phyloP scores from a whole-genome alignment of 2,888 invertebrate genomes.

The Trachelus iudaicus region DNA sequence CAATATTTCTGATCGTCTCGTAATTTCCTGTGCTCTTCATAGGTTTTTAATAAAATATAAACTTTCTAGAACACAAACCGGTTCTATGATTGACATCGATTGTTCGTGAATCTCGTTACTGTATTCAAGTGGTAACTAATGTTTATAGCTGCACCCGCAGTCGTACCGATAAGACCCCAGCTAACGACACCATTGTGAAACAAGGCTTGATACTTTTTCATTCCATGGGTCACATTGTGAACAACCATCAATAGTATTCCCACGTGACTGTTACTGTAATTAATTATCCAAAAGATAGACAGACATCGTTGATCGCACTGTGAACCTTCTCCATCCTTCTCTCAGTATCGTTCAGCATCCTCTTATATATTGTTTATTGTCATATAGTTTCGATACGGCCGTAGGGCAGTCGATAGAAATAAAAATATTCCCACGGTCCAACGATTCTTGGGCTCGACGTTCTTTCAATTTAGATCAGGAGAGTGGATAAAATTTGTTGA shows the following conservation, averaged over 20 bases:
- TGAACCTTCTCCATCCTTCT: background rate
- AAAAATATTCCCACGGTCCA: conserved; percentile 2
- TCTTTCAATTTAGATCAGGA: background rate
- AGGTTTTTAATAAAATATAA: background rate
- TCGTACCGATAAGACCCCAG: background rate
- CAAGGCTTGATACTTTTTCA: background rate
- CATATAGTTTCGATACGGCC: conserved; percentile 12
- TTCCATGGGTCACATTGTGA: background rate
- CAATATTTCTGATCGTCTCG: background rate
- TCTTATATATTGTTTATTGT: background rate
- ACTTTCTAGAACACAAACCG: background rate
- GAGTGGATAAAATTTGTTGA: background rate
- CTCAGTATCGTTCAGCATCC: background rate
- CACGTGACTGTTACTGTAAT: background rate
- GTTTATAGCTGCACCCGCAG: background rate
- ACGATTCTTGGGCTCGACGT: background rate
- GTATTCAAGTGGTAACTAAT: background rate
- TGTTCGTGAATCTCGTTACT: background rate
- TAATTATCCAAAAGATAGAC: background rate
- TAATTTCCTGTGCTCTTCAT: background rate
- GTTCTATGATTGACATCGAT: background rate
- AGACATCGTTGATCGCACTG: background rate
- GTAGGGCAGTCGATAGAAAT: background rate
- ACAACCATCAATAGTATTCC: background rate
- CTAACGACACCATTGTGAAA: background rate